These are phyloP conservation scores for Himalopsyche japonica DNA, from an alignment of 2,888 invertebrate genomes.

Conservation along the genomic window DNA sequence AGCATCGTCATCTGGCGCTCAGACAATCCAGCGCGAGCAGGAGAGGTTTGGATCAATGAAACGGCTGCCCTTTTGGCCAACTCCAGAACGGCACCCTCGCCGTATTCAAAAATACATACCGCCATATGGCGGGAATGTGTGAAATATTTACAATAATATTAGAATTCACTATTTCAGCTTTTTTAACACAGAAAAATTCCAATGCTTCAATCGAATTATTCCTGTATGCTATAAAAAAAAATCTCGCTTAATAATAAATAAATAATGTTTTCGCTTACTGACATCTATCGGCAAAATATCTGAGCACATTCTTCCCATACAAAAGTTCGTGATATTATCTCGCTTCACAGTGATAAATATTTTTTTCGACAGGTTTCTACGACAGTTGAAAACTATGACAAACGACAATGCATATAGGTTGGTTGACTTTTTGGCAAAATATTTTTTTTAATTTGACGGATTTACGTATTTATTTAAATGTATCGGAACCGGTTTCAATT, in stretches of 20 bases:
- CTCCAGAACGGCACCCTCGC: slow-evolving; percentile 18
- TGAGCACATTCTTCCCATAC: background rate
- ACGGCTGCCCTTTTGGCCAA: slow-evolving; percentile 30
- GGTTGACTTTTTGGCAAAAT: no score
- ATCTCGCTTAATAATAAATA: no score
- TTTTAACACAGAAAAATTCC: background rate
- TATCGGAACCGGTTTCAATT: no score
- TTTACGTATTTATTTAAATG: no score
- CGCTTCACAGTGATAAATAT: no score
- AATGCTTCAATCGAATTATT: background rate
- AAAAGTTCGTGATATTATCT: background rate
- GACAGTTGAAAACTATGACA: no score
- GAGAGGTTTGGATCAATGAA: slow-evolving; percentile 37
- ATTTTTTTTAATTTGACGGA: no score
- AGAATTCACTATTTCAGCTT: background rate
- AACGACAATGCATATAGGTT: no score
- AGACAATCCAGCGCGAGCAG: background rate
- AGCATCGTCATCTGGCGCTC: background rate
- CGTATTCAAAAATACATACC: slow-evolving; percentile 25
- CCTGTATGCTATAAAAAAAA: background rate
- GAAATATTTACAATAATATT: background rate
- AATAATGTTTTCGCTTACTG: background rate
- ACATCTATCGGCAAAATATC: background rate
- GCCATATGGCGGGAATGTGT: slow-evolving; percentile 17
- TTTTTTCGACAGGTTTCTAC: no score